A percentile compares a stretch with the other conserved stretches of the same genome.
These are phyloP conservation scores for Bilobella aurantiaca DNA, from an alignment of 1,140 invertebrate species.

Conservation along the genomic window DNA sequence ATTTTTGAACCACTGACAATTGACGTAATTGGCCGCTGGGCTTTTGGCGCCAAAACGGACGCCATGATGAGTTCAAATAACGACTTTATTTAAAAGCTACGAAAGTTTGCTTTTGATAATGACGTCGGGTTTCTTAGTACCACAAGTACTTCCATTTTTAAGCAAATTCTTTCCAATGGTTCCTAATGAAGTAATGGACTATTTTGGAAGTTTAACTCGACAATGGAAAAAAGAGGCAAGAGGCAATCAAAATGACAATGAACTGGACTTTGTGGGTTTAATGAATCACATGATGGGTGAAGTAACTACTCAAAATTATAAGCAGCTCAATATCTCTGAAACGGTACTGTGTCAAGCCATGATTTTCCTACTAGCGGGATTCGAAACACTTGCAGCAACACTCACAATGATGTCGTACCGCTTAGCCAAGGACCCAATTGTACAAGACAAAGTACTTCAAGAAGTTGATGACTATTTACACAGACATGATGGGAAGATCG, in stretches of 20 bases:
- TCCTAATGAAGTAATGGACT: neutral
- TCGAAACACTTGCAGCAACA: conserved; percentile 31
- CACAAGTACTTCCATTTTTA: conserved; percentile 19
- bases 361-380: conserved; percentile 36
- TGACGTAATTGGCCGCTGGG: conserved; percentile 24
- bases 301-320: conserved; percentile 12
- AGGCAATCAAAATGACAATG: neutral
- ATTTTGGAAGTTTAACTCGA: conserved; percentile 15
- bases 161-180: conserved; percentile 6
- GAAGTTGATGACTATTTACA: conserved; percentile 32
- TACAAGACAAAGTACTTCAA: conserved; percentile 28
- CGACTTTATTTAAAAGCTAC: conserved; percentile 16
- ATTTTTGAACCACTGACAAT: neutral
- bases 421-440: conserved; percentile 25
- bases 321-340: conserved; percentile 19
- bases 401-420: conserved; percentile 29
- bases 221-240: conserved; percentile 4
- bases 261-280: conserved; percentile 20
- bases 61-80: conserved; percentile 21
- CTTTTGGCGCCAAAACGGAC: conserved; percentile 17
- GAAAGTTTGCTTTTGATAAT: conserved; percentile 6
- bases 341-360: conserved; percentile 34
- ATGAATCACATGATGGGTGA: conserved; percentile 23
- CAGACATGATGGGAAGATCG: conserved; percentile 29
- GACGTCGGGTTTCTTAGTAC: neutral